Base-by-base conservation (phyloP, 2,113 vertebrate genomes). In the Parus major region DNA sequence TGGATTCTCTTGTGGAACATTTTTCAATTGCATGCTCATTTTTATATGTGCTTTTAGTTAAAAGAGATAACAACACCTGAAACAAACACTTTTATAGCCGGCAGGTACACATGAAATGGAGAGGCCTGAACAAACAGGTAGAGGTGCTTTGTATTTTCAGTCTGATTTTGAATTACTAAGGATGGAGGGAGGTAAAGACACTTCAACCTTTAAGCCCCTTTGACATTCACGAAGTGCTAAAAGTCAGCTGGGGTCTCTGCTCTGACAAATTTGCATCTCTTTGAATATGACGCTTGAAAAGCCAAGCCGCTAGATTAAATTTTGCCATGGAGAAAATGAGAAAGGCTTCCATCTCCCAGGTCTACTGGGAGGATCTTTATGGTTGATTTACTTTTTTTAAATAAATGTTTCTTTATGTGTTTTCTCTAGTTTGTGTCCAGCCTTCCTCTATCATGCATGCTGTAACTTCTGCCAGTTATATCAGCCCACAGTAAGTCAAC, bases 281-380 rank as follows among this genome's bases (percentile, higher is more conserved):
- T 98, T 98, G 98, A 98, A 98, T 98, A 98, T 97, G 98, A 98
- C 56, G 98, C 98, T 98, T 98, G 98, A 98, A 98, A 98, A 98
- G 97, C 97, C 97, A 97, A 98, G 97, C 97, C 82, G 75, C 97
- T 98, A 98, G 98, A 98, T 98, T 98, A 98, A 98, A 98, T 98
- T 98, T 98, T 98, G 98, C 98, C 98, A 98, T 98, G 98, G 98
- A 98, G 98, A 98, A 98, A 98, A 98, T 98, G 98, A 98, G 98
- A 98, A 98, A 97, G 96, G 87, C 96, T 98, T 97, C 98, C 98
- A 97, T 98, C 98, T 98, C 98, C 85, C 88, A 92, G 98, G 98
- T 98, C 98, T 98, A 96, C 98, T 98, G 98, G 98, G 98, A 98
- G 98, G 98, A 98, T 98, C 98, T 98, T 98, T 98, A 98, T 98